phyloP scores from a whole-genome alignment of 2,888 invertebrate genomes.

The Cephus pulcher region DNA sequence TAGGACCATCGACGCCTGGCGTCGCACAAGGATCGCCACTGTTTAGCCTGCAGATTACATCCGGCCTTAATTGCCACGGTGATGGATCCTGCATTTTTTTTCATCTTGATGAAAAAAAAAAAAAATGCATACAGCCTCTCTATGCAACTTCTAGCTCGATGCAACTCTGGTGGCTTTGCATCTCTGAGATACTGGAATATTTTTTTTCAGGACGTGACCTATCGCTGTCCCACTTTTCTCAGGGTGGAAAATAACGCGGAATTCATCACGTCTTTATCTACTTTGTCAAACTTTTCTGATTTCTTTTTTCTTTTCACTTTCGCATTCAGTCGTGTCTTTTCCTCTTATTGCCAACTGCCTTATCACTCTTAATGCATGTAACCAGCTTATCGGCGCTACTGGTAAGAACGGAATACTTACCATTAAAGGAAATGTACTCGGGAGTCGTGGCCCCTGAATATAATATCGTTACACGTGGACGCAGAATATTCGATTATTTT shows the following conservation, averaged over 20 bases:
- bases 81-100: neutral
- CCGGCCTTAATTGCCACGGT: neutral
- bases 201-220: neutral
- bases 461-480: too few species aligned
- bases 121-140: neutral
- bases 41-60: neutral
- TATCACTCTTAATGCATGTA: neutral
- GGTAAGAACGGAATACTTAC: neutral
- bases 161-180: neutral
- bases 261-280: neutral
- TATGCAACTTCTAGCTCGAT: neutral
- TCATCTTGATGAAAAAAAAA: neutral
- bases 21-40: neutral
- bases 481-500: too few species aligned
- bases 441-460: too few species aligned
- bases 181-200: neutral
- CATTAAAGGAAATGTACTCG: too few species aligned
- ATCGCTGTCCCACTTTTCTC: neutral
- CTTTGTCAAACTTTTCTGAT: neutral
- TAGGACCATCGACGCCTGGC: neutral
- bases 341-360: neutral
- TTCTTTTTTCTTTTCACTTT: neutral
- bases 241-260: neutral
- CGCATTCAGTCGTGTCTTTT: neutral
- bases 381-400: neutral